Evolutionary conservation across 2,888 invertebrate genomes (phyloP), one percentile per base, ranked within the genome.

Genomic region (Acleris cristana): DNA sequence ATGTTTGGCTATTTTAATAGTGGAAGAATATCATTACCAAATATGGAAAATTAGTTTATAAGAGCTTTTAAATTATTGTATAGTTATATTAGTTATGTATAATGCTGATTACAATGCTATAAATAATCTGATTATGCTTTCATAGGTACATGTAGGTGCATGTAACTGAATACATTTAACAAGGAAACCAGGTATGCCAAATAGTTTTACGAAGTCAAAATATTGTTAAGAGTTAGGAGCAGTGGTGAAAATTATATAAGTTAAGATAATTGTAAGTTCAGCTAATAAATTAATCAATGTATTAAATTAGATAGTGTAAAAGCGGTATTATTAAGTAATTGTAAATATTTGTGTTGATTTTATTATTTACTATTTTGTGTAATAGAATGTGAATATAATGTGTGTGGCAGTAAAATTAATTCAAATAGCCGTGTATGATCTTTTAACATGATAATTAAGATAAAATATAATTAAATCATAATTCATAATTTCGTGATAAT

Each of bases 1-100:
- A 14, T 71, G 10, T 56, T 23, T n/a, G 59, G 51, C 23, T 40
- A 55, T 57, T 21, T 40, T 19, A 60, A 48, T 55, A 52, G 61
- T 68, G 71, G 70, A 73, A 70, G 69, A 71, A 70, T 61, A 57
- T 34, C 53, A 21, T 49, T 51, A 40, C 14, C 40, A 14, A 40
- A 14, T 40, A 40, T 40, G 34, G 14, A 40, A 40, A 40, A 4
- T 14, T 14, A 34, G 10, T 34, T 34, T 12, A 34, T 34, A 12
- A 34, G 34, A 34, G 40, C 40, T 40, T 12, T 40, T 4, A 14
- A 26, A 4, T 4, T 40, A 4, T 40, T 40, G 14, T 40, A 40
- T 14, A n/a, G n/a, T n/a, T n/a, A n/a, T n/a, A n/a, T n/a, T n/a
- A n/a, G n/a, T n/a, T n/a, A 8, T 26, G 26, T 26, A 14, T 14